Conservation (phyloP, 2,888 invertebrate species). For the Polydesmus complanatus region DNA sequence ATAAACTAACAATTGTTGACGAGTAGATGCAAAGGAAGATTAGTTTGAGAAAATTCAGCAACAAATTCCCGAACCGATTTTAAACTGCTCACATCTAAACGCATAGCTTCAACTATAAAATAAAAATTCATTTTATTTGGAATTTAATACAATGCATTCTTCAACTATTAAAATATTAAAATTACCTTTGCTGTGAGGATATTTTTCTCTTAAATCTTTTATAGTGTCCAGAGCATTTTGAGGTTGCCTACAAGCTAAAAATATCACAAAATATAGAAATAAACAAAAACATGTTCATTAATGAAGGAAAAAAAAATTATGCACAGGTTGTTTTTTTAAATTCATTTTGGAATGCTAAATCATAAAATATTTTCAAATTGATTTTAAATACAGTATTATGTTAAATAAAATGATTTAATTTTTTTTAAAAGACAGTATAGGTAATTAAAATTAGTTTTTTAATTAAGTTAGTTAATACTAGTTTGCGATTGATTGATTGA, state of each 20-base stretch:
- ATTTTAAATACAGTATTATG: no score
- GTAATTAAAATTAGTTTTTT: no score
- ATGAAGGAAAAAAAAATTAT: no score
- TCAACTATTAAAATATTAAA: background rate
- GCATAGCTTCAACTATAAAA: constrained; percentile 42
- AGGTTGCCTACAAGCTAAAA: constrained; percentile 8
- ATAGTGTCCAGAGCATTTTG: background rate
- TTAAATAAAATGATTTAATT: no score
- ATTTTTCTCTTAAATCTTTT: constrained; percentile 15
- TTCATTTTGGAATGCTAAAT: no score
- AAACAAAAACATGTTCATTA: no score
- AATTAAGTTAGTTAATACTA: no score
- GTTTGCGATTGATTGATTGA: no score
- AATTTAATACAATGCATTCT: background rate
- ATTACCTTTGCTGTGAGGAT: constrained; percentile 20
- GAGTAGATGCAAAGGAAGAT: constrained; percentile 52
- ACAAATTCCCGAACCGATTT: constrained; percentile 64
- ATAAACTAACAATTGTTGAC: constrained; percentile 57
- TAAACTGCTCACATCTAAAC: constrained; percentile 60
- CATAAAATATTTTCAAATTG: no score
- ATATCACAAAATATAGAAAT: no score
- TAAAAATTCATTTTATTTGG: background rate
- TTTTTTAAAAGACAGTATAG: no score
- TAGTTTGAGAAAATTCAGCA: constrained; percentile 45
- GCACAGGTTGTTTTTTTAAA: no score